Conservation (phyloP, 2,888 invertebrate genomes). For the Dichetophora obliterata region DNA sequence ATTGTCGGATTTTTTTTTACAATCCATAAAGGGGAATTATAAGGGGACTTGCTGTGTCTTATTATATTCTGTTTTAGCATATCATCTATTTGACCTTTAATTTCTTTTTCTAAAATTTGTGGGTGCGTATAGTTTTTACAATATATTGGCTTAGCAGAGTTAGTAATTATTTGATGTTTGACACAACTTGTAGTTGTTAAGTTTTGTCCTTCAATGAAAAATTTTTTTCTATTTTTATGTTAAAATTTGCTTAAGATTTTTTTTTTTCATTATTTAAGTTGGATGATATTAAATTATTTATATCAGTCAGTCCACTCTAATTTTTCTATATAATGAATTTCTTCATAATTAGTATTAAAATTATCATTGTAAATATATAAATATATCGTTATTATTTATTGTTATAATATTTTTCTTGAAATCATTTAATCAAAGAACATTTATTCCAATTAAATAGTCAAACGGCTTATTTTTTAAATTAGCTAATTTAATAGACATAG, state of each 20-base stretch:
- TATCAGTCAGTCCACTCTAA: no score
- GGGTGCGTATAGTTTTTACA: slow-evolving; percentile 24
- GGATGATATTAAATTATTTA: neutral
- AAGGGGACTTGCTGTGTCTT: slow-evolving; percentile 31
- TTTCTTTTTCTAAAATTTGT: slow-evolving; percentile 28
- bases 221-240: neutral
- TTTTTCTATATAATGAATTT: neutral
- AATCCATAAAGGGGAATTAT: slow-evolving; percentile 35
- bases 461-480: neutral
- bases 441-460: neutral
- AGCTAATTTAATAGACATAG: neutral
- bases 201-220: slow-evolving; percentile 17
- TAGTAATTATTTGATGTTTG: slow-evolving; percentile 17
- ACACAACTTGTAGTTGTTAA: slow-evolving; percentile 6
- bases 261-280: no score
- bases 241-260: slow-evolving; percentile 18
- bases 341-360: neutral
- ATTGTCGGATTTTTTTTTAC: slow-evolving; percentile 35
- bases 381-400: neutral
- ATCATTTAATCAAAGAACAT: neutral
- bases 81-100: slow-evolving; percentile 26
- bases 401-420: neutral
- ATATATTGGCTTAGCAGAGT: slow-evolving; percentile 13
- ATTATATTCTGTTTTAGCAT: slow-evolving; percentile 38
- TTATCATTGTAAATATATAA: neutral